Evolutionary conservation across 2,888 invertebrate species (phyloP).

Genomic region (Tachina fera): DNA sequence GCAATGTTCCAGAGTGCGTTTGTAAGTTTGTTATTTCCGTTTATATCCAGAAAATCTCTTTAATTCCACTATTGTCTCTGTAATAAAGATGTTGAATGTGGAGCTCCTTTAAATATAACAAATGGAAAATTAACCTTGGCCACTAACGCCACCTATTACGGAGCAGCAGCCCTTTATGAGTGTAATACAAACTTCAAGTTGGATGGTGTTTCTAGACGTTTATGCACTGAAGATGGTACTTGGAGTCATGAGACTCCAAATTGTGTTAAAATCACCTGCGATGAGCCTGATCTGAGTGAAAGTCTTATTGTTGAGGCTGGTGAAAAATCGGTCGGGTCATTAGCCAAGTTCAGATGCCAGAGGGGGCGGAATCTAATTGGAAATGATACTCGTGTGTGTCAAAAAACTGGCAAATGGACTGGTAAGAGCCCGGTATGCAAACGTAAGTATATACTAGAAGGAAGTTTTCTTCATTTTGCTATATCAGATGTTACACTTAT

Average conservation of each 20-base stretch:
- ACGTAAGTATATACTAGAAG: conserved; percentile 86
- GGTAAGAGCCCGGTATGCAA: conserved; percentile 91
- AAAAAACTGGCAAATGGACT: conserved; percentile 91
- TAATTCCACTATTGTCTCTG: conserved; percentile 55
- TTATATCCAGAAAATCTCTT: neutral
- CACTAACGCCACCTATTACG: conserved; percentile 94
- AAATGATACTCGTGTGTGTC: conserved; percentile 90
- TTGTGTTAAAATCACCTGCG: conserved; percentile 93
- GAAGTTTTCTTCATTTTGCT: neutral
- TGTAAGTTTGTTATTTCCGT: conserved; percentile 85
- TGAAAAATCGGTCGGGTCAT: conserved; percentile 90
- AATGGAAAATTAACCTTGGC: conserved; percentile 91
- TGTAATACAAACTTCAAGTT: conserved; percentile 92
- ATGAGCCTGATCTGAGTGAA: conserved; percentile 86
- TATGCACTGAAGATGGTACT: conserved; percentile 94
- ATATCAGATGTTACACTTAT: conserved; percentile 61
- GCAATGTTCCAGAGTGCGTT: conserved; percentile 91
- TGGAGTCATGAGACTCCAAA: conserved; percentile 93
- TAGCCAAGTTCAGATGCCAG: conserved; percentile 92
- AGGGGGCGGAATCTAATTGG: conserved; percentile 91
- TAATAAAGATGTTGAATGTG: conserved; percentile 91
- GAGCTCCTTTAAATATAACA: conserved; percentile 88
- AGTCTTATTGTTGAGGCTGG: conserved; percentile 86
- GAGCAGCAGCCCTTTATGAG: conserved; percentile 92
- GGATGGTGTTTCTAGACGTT: conserved; percentile 91